Evolutionary conservation across 2,113 vertebrate species (phyloP), one percentile per base, ranked within the genome.

Genomic region (Nanger granti): DNA sequence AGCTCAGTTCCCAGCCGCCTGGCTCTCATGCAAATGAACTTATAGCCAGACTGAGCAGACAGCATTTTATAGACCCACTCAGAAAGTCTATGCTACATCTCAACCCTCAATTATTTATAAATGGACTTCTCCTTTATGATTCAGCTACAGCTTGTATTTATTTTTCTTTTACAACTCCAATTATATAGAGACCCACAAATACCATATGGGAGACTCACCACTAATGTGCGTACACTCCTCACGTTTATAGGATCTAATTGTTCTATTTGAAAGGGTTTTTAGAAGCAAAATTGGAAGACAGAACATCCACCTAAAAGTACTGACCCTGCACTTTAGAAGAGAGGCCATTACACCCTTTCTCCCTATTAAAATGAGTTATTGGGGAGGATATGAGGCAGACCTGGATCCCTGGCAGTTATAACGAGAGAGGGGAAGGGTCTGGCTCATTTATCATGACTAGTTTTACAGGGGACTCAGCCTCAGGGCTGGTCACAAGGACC

Each of bases 81-180:
- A 57, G 60, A 89, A 64, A 95, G 94, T 92, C 91, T 93, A 47
- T 47, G 55, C 80, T 34, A 57, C 54, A 54, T 24, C 28, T 26
- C 91, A 94, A 94, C 91, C 91, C 91, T 94, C 76, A 54, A 55
- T 94, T 90, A 96, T 89, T 85, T 92, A 89, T 85, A 95, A 96
- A 86, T 86, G 82, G 73, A 85, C 80, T 87, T 95, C 41, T 92
- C 14, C 1, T 87, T 94, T 93, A 94, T 93, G 91, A 97, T 55
- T 97, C 95, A 97, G 89, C 95, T 93, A 93, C 28, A 60, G 89
- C 82, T 79, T 91, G 47, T 85, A 92, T 96, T 97, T 92, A 92
- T 92, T 92, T 97, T 96, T 64, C 94, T 91, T 97, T 95, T 94
- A 97, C 60, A 91, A 87, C 80, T 69, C 26, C 87, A 54, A 82